Percentiles rank a stretch among this genome's conserved stretches.
These are phyloP conservation scores for Progne subis DNA, from an alignment of 2,113 vertebrate species.

Conservation along the genomic window DNA sequence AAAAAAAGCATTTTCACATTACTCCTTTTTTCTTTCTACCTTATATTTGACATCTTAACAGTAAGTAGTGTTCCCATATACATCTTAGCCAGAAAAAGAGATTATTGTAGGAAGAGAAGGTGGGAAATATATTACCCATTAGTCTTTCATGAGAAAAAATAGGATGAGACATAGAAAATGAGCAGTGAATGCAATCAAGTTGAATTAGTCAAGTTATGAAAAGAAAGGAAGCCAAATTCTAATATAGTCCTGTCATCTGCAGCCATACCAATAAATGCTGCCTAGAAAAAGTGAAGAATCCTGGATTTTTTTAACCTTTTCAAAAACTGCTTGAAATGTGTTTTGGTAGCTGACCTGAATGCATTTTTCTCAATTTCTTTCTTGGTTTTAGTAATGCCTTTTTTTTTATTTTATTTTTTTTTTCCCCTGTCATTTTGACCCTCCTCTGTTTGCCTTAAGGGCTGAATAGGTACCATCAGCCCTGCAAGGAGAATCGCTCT, in stretches of 20 bases:
- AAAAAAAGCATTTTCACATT: not conserved
- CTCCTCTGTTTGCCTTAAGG: accelerated
- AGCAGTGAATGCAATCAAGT: not conserved
- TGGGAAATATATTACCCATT: not conserved
- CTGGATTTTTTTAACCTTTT: not conserved
- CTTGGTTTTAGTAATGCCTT: not conserved
- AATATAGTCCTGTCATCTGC: not conserved
- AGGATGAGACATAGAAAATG: not conserved
- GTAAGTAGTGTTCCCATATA: not conserved
- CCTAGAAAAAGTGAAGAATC: not conserved
- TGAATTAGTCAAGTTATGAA: not conserved
- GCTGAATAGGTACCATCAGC: not conserved
- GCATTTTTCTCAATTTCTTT: not conserved
- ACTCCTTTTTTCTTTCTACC: not conserved
- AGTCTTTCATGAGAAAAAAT: not conserved
- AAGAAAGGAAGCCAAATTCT: not conserved
- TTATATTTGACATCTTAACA: not conserved
- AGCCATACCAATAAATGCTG: not conserved
- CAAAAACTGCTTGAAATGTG: not conserved
- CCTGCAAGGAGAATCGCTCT: not conserved
- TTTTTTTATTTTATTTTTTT: not conserved
- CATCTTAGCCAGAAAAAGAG: not conserved
- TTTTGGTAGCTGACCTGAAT: not conserved
- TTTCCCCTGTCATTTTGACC: not conserved
- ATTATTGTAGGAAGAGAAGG: not conserved